Base-by-base conservation (phyloP, 2,888 invertebrate species). In the Neoaliturus tenellus region DNA sequence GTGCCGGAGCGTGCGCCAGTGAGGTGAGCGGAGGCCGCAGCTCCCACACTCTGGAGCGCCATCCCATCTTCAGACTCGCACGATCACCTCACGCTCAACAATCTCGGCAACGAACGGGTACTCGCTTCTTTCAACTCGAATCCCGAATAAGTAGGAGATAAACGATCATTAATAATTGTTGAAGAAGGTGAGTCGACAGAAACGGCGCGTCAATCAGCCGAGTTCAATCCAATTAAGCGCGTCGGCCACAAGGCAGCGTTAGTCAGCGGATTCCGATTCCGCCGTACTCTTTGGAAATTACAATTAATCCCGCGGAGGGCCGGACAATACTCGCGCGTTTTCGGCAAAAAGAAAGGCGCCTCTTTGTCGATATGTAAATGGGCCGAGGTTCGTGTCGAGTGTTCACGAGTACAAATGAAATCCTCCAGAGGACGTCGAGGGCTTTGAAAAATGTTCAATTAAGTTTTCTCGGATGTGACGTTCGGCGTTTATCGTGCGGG, bases 101-200 rank as follows among this genome's bases (percentile, higher is more conserved):
- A 78, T 78, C 55, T 55, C 20, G 55, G 75, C 17, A 31, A n/a
- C 28, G 78, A 78, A 33, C 78, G 44, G 71, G 71, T 71, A 69
- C 71, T 51, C 71, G 33, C 71, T 71, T 84, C 82, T 84, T 81
- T 84, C 81, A 69, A 41, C 75, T 84, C 81, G 55, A 84, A 84
- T 84, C 81, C 81, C 75, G 81, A 84, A 84, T 84, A 84, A 84
- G 81, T 67, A 71, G 75, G 81, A 84, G 84, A 84, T 84, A 84
- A 84, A 84, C 84, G 84, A 81, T 84, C 84, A 84, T 84, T 84
- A 84, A 84, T 84, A 84, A 84, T 82, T 81, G 84, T 84, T 80
- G 81, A 81, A 73, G 75, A 78, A 81, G 84, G 81, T 84, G 84
- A 84, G 75, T 84, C 81, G 84, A 82, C 84, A 84, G 81, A 84